These are phyloP conservation scores for Eulemur mongoz DNA, from an alignment of 2,797 vertebrate species.

Conservation along the genomic window DNA sequence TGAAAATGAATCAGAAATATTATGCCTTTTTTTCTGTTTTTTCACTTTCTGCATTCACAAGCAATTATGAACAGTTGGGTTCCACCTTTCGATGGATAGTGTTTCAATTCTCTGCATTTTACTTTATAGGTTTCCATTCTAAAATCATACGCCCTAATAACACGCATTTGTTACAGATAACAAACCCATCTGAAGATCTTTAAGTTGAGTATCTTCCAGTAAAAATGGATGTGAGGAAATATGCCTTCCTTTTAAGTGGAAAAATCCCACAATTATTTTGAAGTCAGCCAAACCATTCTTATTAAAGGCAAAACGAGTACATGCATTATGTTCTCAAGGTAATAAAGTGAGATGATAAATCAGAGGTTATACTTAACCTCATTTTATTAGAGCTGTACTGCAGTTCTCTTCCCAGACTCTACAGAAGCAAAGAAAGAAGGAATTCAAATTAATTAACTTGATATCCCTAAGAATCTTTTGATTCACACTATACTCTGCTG, in stretches of 20 bases:
- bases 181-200: slow-evolving; percentile 16
- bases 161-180: slow-evolving; percentile 17
- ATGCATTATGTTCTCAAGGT: background rate
- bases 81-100: slow-evolving; percentile 52
- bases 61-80: slow-evolving; percentile 78
- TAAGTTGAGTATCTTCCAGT: background rate
- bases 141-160: background rate
- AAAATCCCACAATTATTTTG: background rate
- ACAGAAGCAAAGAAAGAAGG: background rate
- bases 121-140: background rate
- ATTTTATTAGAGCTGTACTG: background rate
- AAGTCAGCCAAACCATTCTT: background rate
- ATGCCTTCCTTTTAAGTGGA: background rate
- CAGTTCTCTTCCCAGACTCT: background rate
- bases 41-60: slow-evolving; percentile 74
- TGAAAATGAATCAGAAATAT: slow-evolving; percentile 83
- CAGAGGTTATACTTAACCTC: background rate
- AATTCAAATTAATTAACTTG: background rate
- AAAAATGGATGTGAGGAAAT: background rate
- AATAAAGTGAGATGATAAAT: background rate
- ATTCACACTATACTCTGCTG: background rate
- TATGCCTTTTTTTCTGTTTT: slow-evolving; percentile 38
- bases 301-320: background rate
- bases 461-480: background rate
- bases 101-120: slow-evolving; percentile 66